Evolutionary conservation across 1,140 invertebrate species (phyloP).

Genomic region (Armadillidium nasatum): DNA sequence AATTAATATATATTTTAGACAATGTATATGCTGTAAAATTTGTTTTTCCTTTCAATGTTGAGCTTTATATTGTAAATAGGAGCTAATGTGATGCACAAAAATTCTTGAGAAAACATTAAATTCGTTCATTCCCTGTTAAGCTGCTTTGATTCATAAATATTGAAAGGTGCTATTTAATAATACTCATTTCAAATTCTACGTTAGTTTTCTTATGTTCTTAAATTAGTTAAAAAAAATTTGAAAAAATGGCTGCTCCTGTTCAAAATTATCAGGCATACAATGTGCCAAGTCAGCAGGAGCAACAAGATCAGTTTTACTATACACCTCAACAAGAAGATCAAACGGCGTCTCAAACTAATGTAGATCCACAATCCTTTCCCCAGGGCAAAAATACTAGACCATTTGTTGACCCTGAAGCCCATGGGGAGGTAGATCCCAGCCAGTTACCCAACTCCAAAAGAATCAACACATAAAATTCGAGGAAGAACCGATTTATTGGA

Average conservation of each 20-base stretch:
- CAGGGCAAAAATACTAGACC: constrained; percentile 51
- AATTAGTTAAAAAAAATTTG: too few species aligned
- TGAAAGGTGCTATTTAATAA: too few species aligned
- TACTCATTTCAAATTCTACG: too few species aligned
- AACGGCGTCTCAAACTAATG: constrained; percentile 21
- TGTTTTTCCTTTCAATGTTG: too few species aligned
- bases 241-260: constrained; percentile 33
- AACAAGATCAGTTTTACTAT: constrained; percentile 27
- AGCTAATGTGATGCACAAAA: too few species aligned
- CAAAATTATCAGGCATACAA: constrained; percentile 34
- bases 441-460: constrained; percentile 70
- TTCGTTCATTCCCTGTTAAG: too few species aligned
- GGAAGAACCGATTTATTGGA: constrained; percentile 77
- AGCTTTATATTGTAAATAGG: too few species aligned
- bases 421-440: constrained; percentile 70
- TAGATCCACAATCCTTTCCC: not conserved
- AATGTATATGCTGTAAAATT: too few species aligned
- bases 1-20: too few species aligned
- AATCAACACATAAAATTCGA: constrained; percentile 80
- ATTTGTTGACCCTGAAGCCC: constrained; percentile 66
- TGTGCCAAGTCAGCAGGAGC: not conserved
- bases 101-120: too few species aligned
- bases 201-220: too few species aligned
- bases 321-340: constrained; percentile 1
- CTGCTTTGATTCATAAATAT: too few species aligned